Evolutionary conservation across 30 jellyfish, hydroid and myxozoan species (phyloP).

Genomic region (Aurelia sp.): DNA sequence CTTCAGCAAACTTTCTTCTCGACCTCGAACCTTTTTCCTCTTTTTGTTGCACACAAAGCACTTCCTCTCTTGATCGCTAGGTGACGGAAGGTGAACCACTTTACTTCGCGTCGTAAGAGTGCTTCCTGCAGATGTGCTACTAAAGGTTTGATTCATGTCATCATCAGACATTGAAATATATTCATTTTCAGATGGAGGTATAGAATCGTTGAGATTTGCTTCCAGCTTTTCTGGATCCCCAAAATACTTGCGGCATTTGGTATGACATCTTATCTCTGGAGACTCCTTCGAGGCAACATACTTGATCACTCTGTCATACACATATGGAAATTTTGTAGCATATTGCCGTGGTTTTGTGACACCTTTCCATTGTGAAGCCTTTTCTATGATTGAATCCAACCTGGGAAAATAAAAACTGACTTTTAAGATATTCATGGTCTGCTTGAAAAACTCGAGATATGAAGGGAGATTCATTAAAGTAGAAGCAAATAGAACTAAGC

Average conservation of each 20-base stretch:
- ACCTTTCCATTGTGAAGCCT: slow-evolving; percentile 58
- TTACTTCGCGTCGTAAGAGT: slow-evolving; percentile 26
- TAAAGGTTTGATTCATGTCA: slow-evolving; percentile 10
- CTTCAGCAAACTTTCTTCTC: slow-evolving; percentile 46
- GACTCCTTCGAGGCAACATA: slow-evolving; percentile 19
- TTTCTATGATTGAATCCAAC: slow-evolving; percentile 53
- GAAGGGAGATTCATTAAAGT: background rate
- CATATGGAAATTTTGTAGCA: slow-evolving; percentile 31
- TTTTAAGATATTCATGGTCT: slow-evolving; percentile 43
- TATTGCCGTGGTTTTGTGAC: slow-evolving; percentile 52
- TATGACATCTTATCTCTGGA: slow-evolving; percentile 17
- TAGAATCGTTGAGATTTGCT: background rate
- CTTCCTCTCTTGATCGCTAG: slow-evolving; percentile 40
- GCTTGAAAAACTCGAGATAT: background rate
- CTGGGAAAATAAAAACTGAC: slow-evolving; percentile 29
- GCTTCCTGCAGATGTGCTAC: slow-evolving; percentile 53
- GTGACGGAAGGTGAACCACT: slow-evolving; percentile 42
- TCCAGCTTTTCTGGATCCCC: slow-evolving; percentile 21
- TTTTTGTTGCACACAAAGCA: slow-evolving; percentile 23
- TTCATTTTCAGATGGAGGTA: background rate
- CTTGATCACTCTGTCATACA: slow-evolving; percentile 13
- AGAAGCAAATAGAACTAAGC: background rate
- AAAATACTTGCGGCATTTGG: slow-evolving; percentile 29
- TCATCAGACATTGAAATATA: slow-evolving; percentile 18
- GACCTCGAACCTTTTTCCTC: slow-evolving; percentile 26